Evolutionary conservation across 2,888 invertebrate species (phyloP).

Genomic region (Osmoderma eremita): DNA sequence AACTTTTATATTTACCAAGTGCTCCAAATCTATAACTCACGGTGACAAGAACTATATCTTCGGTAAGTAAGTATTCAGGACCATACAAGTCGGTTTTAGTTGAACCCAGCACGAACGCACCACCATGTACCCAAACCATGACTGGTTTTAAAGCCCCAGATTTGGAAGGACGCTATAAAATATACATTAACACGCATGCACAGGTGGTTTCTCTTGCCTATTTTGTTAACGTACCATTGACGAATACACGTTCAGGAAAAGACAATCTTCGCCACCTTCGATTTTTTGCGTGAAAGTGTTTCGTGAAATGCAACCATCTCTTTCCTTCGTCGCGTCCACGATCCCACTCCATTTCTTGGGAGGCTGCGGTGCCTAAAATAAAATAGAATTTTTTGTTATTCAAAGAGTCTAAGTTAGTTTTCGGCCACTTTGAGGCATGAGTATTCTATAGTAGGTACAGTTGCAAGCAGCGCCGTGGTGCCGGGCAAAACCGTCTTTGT

Average conservation of each 20-base stretch:
- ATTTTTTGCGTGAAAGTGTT: slow-evolving; percentile 46
- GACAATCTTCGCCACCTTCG: slow-evolving; percentile 55
- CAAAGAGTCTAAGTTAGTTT: no score
- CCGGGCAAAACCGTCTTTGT: no score
- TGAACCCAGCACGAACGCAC: slow-evolving; percentile 59
- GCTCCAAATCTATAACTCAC: slow-evolving; percentile 57
- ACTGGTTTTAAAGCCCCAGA: slow-evolving; percentile 34
- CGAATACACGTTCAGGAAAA: slow-evolving; percentile 56
- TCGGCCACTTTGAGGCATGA: no score
- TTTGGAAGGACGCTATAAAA: slow-evolving; percentile 39
- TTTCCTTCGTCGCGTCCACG: slow-evolving; percentile 60
- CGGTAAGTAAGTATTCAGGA: slow-evolving; percentile 59
- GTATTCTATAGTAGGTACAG: no score
- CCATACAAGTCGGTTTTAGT: slow-evolving; percentile 57
- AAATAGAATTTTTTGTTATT: no score
- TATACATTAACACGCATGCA: not conserved
- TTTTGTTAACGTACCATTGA: slow-evolving; percentile 44
- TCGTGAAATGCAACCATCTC: slow-evolving; percentile 49
- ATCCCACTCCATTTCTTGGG: slow-evolving; percentile 62
- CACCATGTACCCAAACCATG: slow-evolving; percentile 53
- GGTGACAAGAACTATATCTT: slow-evolving; percentile 59
- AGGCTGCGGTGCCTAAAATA: slow-evolving; percentile 60
- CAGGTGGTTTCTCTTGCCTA: not conserved
- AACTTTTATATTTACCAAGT: slow-evolving; percentile 38
- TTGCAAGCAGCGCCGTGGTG: no score